phyloP scores from a whole-genome alignment of 2,888 invertebrate species.

The Heliconius aoede region DNA sequence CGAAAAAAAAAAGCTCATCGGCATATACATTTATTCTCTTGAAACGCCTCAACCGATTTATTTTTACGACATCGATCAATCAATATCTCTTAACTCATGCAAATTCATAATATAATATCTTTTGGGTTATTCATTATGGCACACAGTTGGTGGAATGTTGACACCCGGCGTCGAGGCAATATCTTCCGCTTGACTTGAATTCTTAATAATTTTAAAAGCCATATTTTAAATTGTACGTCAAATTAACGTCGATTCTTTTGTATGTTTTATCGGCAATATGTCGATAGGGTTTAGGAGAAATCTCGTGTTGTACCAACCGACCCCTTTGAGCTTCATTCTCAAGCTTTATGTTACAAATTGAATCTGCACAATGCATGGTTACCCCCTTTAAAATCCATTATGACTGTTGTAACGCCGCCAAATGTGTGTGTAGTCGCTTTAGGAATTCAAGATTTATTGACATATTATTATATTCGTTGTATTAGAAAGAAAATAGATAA shows the following conservation, averaged over 20 bases:
- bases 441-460: slow-evolving; percentile 44
- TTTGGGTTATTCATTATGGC: slow-evolving; percentile 76
- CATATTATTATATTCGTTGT: slow-evolving; percentile 29
- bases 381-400: slow-evolving; percentile 59
- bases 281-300: slow-evolving; percentile 73
- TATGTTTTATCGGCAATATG: slow-evolving; percentile 76
- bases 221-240: slow-evolving; percentile 82
- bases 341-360: slow-evolving; percentile 78
- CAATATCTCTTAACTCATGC: slow-evolving; percentile 67
- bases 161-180: slow-evolving; percentile 62
- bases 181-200: slow-evolving; percentile 74
- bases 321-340: slow-evolving; percentile 78
- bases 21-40: slow-evolving; percentile 64
- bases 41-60: slow-evolving; percentile 56
- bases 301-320: slow-evolving; percentile 65
- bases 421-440: slow-evolving; percentile 44
- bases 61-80: slow-evolving; percentile 78
- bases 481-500: slow-evolving; percentile 9
- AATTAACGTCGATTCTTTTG: slow-evolving; percentile 80
- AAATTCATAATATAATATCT: slow-evolving; percentile 56
- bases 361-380: slow-evolving; percentile 67
- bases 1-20: slow-evolving; percentile 54
- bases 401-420: slow-evolving; percentile 45
- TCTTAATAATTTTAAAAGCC: slow-evolving; percentile 72
- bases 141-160: slow-evolving; percentile 56